These are phyloP conservation scores for Drosophila tristis DNA, from an alignment of 1,140 invertebrate genomes.

Conservation along the genomic window DNA sequence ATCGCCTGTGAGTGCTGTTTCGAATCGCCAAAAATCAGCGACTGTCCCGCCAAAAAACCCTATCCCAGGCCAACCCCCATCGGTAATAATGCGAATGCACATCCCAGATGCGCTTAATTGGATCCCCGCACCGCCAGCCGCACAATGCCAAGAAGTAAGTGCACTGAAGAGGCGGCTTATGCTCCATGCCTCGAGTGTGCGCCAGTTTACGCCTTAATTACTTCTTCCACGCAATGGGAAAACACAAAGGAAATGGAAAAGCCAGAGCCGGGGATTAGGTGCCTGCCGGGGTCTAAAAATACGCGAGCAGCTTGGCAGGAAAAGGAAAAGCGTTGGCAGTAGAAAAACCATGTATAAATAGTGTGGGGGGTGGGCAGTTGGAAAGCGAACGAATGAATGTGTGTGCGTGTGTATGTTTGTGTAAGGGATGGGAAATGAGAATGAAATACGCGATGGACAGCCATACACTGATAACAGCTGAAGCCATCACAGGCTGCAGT, in stretches of 20 bases:
- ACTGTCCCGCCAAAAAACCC: not conserved
- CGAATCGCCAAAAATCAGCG: slow-evolving; percentile 36
- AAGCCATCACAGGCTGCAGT: not conserved
- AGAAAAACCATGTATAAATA: not conserved
- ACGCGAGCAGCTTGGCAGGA: not conserved
- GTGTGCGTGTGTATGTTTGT: not conserved
- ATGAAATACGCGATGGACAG: slow-evolving; percentile 12
- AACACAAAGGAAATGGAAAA: slow-evolving; percentile 32
- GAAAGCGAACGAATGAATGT: not conserved
- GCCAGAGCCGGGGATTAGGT: slow-evolving; percentile 2
- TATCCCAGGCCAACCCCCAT: slow-evolving; percentile 9
- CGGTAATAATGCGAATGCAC: slow-evolving; percentile 68
- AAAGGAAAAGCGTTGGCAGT: not conserved
- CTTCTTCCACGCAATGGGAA: slow-evolving; percentile 28
- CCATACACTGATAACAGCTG: slow-evolving; percentile 11
- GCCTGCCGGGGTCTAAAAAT: not conserved
- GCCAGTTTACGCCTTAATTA: slow-evolving; percentile 45
- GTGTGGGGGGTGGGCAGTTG: not conserved
- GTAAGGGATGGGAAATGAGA: not conserved
- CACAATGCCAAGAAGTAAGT: slow-evolving; percentile 83
- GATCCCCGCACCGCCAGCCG: slow-evolving; percentile 55
- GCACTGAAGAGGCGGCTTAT: slow-evolving; percentile 8
- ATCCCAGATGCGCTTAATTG: slow-evolving; percentile 61
- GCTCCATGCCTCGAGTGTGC: slow-evolving; percentile 22
- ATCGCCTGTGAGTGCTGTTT: not conserved